These are phyloP conservation scores for Clitarchus hookeri DNA, from an alignment of 2,888 invertebrate species.

Conservation along the genomic window DNA sequence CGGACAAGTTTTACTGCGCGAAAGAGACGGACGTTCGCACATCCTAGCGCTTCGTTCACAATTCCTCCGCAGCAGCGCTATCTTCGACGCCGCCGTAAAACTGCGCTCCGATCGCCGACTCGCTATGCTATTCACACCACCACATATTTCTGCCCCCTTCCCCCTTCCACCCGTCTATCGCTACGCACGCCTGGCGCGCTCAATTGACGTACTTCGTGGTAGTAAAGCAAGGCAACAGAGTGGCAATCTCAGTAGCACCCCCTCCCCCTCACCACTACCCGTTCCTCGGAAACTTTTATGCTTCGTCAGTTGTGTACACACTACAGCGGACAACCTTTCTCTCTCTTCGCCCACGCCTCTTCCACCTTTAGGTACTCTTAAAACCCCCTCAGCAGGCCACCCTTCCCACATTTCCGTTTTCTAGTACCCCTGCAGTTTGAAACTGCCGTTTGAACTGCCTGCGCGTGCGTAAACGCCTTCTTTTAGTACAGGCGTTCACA, in stretches of 20 bases:
- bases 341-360: not conserved
- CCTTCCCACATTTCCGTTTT: not conserved
- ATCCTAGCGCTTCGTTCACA: not conserved
- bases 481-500: not conserved
- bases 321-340: not conserved
- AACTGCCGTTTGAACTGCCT: not conserved
- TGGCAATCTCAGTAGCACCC: not conserved
- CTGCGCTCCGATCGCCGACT: not conserved
- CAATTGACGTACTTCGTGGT: not conserved
- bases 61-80: not conserved
- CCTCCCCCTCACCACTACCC: too few relatives aligned
- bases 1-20: not conserved
- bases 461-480: not conserved
- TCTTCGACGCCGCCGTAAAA: not conserved
- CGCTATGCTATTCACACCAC: not conserved
- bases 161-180: not conserved
- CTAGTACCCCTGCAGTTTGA: not conserved
- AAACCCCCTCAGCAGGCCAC: too few relatives aligned
- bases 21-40: not conserved
- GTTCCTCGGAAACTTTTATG: conserved; percentile 2
- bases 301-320: not conserved
- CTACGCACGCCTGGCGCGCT: not conserved
- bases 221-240: not conserved
- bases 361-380: too few relatives aligned
- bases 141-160: not conserved